Evolutionary conservation across 2,113 vertebrate species (phyloP), one percentile per base, ranked within the genome.

Genomic region (Nothocercus nigrocapillus): DNA sequence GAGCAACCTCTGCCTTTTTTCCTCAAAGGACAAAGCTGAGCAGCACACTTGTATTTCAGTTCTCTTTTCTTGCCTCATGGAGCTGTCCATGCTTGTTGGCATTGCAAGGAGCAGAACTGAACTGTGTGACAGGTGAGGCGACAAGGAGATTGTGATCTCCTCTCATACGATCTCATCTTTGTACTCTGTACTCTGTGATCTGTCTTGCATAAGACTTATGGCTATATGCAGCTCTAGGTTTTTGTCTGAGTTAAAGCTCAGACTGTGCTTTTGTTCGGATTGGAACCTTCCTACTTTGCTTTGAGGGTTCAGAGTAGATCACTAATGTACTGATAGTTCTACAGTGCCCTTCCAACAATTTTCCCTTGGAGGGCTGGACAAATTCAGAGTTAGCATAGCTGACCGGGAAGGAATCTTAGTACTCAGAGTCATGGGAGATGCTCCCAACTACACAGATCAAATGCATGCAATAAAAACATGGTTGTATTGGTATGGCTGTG

Each of bases 331-430:
- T 75, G n/a, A n/a, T 34, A 9, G 3, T 64, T 92, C 74, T 70
- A 75, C 81, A 47, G 34, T 79, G 74, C 62, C 62, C 74, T 96
- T 78, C 38, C 40, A 84, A 2, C 30, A 56, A 38, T 95, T 94
- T 70, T 82, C n/a, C 61, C 21, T 4, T 58, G 4, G 40, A 73
- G 77, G 61, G 27, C 0, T 68, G 62, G 77, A 82, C 42, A 75
- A 45, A 42, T 86, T 95, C 66, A 40, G 1, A 68, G 51, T 64
- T 78, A 85, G 69, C 73, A n/a, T 30, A 91, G 77, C 38, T 94
- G 91, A 91, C 82, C 11, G 1, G 75, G 56, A 68, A 53, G 66
- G 75, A 89, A 96, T 94, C 83, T 82, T 66, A 61, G n/a, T 72
- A 42, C 85, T 30, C 36, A 81, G 64, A 93, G 58, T 17, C 45